phyloP scores from a whole-genome alignment of 2,797 vertebrate species.

The Pangasius mekongensis region DNA sequence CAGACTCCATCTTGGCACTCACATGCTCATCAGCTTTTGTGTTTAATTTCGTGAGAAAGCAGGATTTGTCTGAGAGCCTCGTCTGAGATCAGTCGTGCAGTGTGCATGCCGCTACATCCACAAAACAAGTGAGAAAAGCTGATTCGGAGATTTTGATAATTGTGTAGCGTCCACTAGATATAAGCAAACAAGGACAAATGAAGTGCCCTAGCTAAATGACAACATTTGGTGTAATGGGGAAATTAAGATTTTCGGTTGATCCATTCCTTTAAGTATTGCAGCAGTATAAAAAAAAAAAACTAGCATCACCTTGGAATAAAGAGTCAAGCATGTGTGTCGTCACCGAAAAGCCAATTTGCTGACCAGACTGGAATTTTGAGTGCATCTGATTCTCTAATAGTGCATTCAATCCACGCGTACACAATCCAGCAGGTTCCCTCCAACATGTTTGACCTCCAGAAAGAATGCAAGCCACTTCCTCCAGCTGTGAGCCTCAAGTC shows the following conservation, averaged over 20 bases:
- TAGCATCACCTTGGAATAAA: background rate
- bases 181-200: background rate
- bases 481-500: constrained; percentile 49
- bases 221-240: background rate
- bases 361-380: background rate
- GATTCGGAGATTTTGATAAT: background rate
- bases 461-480: constrained; percentile 55
- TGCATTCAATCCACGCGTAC: background rate
- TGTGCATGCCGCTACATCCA: no score
- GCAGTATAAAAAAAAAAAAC: background rate
- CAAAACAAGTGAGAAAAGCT: background rate
- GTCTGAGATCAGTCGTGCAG: no score
- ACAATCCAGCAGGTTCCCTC: constrained; percentile 33
- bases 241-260: background rate
- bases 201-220: background rate
- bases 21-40: background rate
- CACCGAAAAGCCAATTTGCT: background rate
- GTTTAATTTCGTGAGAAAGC: background rate
- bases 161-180: background rate
- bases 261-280: background rate
- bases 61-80: background rate
- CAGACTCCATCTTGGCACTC: background rate
- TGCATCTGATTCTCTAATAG: background rate
- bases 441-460: constrained; percentile 48
- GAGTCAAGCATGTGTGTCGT: background rate